phyloP scores from a whole-genome alignment of 1,140 invertebrate genomes.

The Orius laevigatus region DNA sequence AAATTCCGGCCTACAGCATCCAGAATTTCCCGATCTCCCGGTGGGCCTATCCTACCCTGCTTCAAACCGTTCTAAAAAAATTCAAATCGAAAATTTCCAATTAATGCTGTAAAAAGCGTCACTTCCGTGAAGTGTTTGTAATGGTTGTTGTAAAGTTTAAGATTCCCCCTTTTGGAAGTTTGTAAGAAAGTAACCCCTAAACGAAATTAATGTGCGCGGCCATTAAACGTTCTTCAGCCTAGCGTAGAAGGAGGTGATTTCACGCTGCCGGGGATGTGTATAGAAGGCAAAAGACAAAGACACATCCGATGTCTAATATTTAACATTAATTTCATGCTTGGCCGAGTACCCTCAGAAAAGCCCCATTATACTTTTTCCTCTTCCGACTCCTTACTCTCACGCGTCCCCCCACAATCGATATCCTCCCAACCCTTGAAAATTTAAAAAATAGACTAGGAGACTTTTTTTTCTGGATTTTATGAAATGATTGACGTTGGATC shows the following conservation, averaged over 20 bases:
- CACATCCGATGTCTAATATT: constrained; percentile 9
- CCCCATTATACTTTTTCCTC: neutral
- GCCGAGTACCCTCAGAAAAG: neutral
- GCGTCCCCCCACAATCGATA: neutral
- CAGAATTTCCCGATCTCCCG: too few relatives aligned
- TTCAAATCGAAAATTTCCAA: too few relatives aligned
- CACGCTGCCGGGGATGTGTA: constrained; percentile 6
- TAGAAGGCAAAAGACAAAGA: constrained; percentile 5
- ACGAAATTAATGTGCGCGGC: neutral
- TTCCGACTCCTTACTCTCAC: neutral
- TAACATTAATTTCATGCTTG: constrained; percentile 8
- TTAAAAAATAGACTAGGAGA: neutral
- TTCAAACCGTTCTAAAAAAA: too few relatives aligned
- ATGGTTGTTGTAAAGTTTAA: neutral
- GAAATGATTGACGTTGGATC: too few relatives aligned
- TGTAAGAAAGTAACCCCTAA: neutral
- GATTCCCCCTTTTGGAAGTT: neutral
- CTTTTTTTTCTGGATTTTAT: too few relatives aligned
- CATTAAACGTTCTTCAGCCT: neutral
- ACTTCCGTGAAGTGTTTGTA: neutral
- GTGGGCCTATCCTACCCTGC: too few relatives aligned
- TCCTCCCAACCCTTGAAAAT: neutral
- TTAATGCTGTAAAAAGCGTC: neutral
- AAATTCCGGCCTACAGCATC: too few relatives aligned
- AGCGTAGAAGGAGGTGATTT: constrained; percentile 4